phyloP scores from a whole-genome alignment of 2,797 vertebrate species.

The Falco berigora region DNA sequence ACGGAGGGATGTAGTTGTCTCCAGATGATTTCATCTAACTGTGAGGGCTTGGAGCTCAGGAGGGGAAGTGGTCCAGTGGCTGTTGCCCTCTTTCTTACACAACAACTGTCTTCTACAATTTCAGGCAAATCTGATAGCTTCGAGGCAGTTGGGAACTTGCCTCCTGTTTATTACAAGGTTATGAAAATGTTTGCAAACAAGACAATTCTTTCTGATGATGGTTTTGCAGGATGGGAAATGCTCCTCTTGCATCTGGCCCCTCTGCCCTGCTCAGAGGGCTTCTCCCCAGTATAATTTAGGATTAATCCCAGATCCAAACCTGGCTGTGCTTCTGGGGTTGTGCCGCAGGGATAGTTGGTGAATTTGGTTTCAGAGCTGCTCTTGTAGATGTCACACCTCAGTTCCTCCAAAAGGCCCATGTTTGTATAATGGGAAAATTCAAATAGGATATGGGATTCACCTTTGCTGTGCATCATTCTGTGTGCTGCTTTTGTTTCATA shows the following conservation, averaged over 20 bases:
- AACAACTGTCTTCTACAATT: not conserved
- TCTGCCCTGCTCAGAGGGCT: not conserved
- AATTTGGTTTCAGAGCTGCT: not conserved
- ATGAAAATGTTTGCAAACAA: not conserved
- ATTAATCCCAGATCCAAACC: not conserved
- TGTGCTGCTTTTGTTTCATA: not conserved
- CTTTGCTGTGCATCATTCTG: not conserved
- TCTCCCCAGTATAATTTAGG: not conserved
- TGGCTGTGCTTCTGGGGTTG: not conserved
- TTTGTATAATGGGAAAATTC: not conserved
- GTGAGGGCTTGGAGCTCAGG: not conserved
- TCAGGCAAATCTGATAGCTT: not conserved
- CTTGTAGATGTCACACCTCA: not conserved
- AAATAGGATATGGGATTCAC: not conserved
- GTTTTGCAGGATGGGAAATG: not conserved
- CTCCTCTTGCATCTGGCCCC: not conserved
- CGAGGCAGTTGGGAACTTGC: not conserved
- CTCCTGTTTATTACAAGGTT: not conserved
- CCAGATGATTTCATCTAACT: not conserved
- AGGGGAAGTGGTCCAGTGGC: not conserved
- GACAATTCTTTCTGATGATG: not conserved
- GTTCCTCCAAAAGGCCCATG: not conserved
- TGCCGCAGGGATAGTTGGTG: not conserved
- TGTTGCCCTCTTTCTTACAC: not conserved
- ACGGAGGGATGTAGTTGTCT: accelerated